These are phyloP conservation scores for Leptinotarsa defecta DNA, from an alignment of 1,140 invertebrate genomes.

Conservation along the genomic window DNA sequence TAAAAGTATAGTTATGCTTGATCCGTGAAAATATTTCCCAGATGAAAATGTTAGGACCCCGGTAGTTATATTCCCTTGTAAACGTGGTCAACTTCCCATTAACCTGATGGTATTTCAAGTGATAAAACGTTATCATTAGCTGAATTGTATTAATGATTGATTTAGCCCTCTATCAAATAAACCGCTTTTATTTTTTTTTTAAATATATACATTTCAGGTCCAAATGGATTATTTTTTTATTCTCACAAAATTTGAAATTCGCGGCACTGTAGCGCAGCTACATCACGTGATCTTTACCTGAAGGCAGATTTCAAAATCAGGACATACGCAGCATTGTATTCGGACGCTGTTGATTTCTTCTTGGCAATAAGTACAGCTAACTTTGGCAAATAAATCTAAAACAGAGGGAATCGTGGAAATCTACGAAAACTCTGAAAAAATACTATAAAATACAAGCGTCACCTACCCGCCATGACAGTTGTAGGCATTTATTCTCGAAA, in stretches of 20 bases:
- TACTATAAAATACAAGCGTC: not conserved
- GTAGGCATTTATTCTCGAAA: not conserved
- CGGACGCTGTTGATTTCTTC: conserved; percentile 84
- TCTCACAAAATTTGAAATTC: not conserved
- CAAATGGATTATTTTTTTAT: not conserved
- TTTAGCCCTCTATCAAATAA: too few species aligned
- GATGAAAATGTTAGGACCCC: too few species aligned
- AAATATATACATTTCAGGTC: too few species aligned
- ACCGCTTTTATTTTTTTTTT: conserved; percentile 12
- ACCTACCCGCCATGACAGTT: conserved; percentile 32
- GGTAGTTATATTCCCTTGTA: too few species aligned
- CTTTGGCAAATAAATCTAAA: conserved; percentile 72
- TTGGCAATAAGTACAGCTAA: conserved; percentile 89
- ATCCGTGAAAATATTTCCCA: too few species aligned
- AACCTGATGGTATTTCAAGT: too few species aligned
- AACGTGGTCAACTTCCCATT: too few species aligned
- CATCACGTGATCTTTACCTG: conserved; percentile 66
- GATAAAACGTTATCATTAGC: too few species aligned
- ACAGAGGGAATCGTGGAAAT: conserved; percentile 18
- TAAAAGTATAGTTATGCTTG: too few species aligned
- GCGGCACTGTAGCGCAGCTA: conserved; percentile 27
- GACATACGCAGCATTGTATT: conserved; percentile 86
- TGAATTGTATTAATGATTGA: too few species aligned
- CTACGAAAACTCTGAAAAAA: not conserved
- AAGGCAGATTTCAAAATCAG: conserved; percentile 86